Conservation (phyloP, 2,797 vertebrate genomes). For the Aldrovandia affinis region DNA sequence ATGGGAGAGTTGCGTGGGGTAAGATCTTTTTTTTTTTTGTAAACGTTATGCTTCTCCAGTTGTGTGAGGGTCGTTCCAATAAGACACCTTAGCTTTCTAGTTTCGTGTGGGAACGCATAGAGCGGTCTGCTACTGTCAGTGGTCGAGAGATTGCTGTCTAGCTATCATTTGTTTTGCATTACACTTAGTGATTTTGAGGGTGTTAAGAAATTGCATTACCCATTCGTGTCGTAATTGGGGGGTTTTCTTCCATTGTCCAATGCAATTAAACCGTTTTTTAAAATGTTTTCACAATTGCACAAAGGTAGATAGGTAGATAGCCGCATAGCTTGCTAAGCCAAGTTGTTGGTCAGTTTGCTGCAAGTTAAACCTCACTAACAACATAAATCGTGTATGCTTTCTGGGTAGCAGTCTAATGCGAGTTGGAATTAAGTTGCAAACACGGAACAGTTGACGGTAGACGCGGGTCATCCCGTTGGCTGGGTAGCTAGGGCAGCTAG, state of each 20-base stretch:
- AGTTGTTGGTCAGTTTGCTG: background rate
- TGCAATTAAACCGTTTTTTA: too few relatives aligned
- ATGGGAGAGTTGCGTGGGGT: conserved; percentile 70
- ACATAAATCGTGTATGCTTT: background rate
- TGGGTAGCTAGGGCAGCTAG: background rate
- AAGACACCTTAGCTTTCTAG: background rate
- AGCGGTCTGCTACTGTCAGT: background rate
- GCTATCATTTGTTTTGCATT: background rate
- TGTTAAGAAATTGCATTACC: background rate
- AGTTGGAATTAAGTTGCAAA: background rate
- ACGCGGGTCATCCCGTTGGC: background rate
- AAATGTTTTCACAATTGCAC: background rate
- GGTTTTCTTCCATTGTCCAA: background rate
- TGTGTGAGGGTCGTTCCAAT: background rate
- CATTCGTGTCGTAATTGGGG: background rate
- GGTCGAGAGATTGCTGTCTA: background rate
- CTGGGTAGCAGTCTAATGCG: background rate
- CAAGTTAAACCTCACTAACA: background rate
- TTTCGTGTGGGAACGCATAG: background rate
- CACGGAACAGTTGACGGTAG: background rate
- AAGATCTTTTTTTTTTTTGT: conserved; percentile 54
- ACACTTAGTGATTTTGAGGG: background rate
- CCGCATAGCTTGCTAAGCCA: background rate
- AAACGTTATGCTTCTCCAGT: background rate
- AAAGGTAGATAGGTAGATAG: background rate